A percentile compares a stretch with the other conserved stretches of the same genome.
phyloP scores from a whole-genome alignment of 2,888 invertebrate species.

The Dyspetes luteomarginatus region DNA sequence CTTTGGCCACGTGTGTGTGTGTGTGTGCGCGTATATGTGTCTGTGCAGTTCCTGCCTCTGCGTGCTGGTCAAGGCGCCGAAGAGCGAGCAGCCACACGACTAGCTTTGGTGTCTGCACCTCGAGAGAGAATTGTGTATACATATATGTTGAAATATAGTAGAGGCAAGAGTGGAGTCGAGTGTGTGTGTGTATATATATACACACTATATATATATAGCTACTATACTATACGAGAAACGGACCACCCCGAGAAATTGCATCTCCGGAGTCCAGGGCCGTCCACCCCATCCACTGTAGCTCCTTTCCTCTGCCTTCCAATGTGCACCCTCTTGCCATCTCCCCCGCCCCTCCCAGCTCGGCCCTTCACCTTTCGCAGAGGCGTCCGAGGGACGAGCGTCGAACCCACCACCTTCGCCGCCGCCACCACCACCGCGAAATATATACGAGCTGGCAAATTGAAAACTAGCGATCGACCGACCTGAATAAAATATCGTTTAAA shows the following conservation, averaged over 20 bases:
- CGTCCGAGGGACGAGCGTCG: conserved; percentile 50
- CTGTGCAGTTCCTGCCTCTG: too few species aligned
- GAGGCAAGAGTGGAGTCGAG: conserved; percentile 34
- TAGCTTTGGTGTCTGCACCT: conserved; percentile 38
- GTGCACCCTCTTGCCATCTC: conserved; percentile 38
- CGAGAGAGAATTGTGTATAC: neutral
- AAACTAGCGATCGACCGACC: conserved; percentile 82
- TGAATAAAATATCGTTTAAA: conserved; percentile 83
- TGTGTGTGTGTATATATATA: neutral
- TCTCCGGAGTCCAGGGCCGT: conserved; percentile 72
- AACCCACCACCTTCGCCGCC: conserved; percentile 54
- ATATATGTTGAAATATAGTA: conserved; percentile 1
- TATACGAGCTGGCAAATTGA: conserved; percentile 83
- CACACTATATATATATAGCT: neutral
- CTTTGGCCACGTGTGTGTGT: conserved; percentile 20
- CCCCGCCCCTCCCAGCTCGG: conserved; percentile 61
- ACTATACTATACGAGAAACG: conserved; percentile 64
- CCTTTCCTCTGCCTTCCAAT: conserved; percentile 30
- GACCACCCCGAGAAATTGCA: conserved; percentile 81
- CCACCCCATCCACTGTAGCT: conserved; percentile 59
- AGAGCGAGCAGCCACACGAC: conserved; percentile 30
- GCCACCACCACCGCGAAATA: conserved; percentile 73
- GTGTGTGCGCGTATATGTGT: conserved; percentile 25
- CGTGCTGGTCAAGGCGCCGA: conserved; percentile 70
- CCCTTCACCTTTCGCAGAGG: conserved; percentile 27